These are phyloP conservation scores for Gyps fulvus DNA, from an alignment of 2,113 vertebrate genomes.

Conservation along the genomic window DNA sequence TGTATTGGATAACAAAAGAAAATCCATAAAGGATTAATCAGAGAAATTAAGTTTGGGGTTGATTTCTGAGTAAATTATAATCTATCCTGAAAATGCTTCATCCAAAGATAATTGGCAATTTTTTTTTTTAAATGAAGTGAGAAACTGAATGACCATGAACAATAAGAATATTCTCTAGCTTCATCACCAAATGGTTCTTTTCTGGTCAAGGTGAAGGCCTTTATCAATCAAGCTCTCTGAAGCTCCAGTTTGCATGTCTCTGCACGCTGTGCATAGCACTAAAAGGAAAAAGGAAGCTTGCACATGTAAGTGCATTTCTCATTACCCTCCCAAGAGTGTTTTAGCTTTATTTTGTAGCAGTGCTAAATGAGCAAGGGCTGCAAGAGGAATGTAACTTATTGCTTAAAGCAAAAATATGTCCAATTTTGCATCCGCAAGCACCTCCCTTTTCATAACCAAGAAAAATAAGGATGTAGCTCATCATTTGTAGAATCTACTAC, in stretches of 20 bases:
- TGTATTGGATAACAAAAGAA: conserved; percentile 47
- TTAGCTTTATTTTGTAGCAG: conserved; percentile 14
- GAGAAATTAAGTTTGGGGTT: conserved; percentile 30
- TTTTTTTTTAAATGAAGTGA: background rate
- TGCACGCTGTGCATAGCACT: background rate
- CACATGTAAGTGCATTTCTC: background rate
- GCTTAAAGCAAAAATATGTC: background rate
- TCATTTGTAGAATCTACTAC: background rate
- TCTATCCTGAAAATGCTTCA: conserved; percentile 55
- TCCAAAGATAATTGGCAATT: conserved; percentile 28
- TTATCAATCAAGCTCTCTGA: background rate
- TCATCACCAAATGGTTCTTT: background rate
- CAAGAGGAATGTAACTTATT: background rate
- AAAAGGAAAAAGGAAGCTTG: background rate
- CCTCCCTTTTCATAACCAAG: background rate
- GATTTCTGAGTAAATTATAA: conserved; percentile 48
- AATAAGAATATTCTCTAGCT: conserved; percentile 18
- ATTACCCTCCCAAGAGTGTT: background rate
- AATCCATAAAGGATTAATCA: conserved; percentile 53
- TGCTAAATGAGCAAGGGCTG: background rate
- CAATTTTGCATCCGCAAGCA: background rate
- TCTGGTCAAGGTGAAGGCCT: background rate
- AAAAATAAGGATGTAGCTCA: background rate
- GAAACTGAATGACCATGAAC: conserved; percentile 14
- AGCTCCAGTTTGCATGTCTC: background rate